Conservation (phyloP, 2,797 vertebrate species). For the Cossypha heuglini region DNA sequence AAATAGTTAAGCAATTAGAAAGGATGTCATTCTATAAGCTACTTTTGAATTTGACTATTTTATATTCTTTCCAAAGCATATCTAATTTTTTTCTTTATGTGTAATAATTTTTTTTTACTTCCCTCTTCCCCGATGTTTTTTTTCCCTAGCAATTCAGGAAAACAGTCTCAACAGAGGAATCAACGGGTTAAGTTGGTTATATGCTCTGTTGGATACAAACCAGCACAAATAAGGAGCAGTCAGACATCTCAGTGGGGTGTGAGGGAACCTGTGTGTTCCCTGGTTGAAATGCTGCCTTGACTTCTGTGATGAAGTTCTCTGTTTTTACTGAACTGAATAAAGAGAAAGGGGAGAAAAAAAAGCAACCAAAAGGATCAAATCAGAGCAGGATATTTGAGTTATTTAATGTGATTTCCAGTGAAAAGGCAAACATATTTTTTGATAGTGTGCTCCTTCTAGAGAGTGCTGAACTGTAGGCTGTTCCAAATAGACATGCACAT, state of each 20-base stretch:
- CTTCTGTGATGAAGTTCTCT: neutral
- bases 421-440: neutral
- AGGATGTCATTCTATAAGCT: neutral
- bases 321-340: neutral
- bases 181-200: neutral
- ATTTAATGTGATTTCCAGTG: neutral
- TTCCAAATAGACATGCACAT: neutral
- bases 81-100: neutral
- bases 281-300: neutral
- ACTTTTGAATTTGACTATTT: neutral
- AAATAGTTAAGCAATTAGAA: neutral
- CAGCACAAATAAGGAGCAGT: neutral
- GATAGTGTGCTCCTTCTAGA: neutral
- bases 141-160: neutral
- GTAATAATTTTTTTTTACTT: neutral
- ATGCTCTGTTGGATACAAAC: neutral
- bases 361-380: neutral
- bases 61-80: neutral
- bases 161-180: neutral
- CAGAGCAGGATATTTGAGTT: neutral
- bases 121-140: neutral
- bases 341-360: neutral
- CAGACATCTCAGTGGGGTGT: neutral
- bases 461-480: neutral
- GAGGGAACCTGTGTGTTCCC: neutral